Conservation (phyloP, 2,888 invertebrate genomes). For the Arrhopalites spinosus region DNA sequence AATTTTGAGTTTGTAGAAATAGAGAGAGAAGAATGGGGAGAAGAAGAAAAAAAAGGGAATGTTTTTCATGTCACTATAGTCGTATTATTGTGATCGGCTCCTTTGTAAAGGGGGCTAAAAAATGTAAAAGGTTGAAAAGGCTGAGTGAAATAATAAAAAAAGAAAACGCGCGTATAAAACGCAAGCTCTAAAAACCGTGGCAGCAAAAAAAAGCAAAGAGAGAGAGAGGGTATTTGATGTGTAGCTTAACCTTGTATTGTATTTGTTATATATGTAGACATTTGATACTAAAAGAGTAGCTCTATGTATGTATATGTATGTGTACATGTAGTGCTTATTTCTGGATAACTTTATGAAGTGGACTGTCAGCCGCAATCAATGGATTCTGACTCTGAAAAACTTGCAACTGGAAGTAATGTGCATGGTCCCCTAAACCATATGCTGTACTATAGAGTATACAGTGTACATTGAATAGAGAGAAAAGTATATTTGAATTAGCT, state of each 20-base stretch:
- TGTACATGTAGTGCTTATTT: slow-evolving; percentile 14
- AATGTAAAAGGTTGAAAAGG: slow-evolving; percentile 27
- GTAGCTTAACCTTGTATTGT: too few species aligned
- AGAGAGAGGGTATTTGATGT: not conserved
- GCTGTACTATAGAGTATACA: too few species aligned
- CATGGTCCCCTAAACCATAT: too few species aligned
- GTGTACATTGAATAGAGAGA: not conserved
- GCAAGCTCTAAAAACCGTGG: not conserved
- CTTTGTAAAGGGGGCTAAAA: slow-evolving; percentile 23
- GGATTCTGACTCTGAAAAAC: slow-evolving; percentile 26
- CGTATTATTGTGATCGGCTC: slow-evolving; percentile 9
- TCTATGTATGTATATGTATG: not conserved
- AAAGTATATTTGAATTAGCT: not conserved
- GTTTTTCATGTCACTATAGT: not conserved
- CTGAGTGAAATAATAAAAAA: slow-evolving; percentile 29
- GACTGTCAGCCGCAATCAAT: slow-evolving; percentile 38
- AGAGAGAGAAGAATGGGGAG: not conserved
- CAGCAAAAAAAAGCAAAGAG: not conserved
- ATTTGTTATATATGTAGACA: too few species aligned
- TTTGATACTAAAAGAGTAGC: too few species aligned
- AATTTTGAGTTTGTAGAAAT: too few species aligned
- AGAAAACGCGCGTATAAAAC: slow-evolving; percentile 3
- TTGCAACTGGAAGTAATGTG: too few species aligned
- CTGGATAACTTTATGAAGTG: slow-evolving; percentile 37
- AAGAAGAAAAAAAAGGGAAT: not conserved